Base-by-base conservation (phyloP, 2,113 vertebrate species). In the Asarcornis scutulata region DNA sequence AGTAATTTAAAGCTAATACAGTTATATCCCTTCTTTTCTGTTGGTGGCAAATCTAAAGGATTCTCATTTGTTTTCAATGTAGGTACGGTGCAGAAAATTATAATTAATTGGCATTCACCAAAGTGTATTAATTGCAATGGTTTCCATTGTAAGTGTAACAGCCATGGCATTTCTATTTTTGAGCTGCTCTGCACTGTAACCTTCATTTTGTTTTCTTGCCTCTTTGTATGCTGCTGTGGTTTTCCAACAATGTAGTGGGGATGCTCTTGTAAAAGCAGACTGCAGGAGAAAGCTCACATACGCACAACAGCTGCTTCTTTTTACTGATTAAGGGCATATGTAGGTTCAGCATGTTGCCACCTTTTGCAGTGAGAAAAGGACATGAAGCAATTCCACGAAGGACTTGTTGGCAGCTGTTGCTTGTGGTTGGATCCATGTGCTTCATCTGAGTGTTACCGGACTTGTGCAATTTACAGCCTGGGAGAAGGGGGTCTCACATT, bases 91-190 rank as follows among this genome's bases (percentile, higher is more conserved):
- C 36, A 95, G 82, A 96, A 88, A 74, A 93, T 58, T 7, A 11
- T 66, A 84, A 48, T 94, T 86, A 93, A 80, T 89, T 58, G 94
- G 38, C 81, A 18, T 95, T 96, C 63, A 85, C 22, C 53, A 52
- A 86, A 91, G 36, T 88, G 63, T 89, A 93, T 95, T 78, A 73
- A 82, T 88, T 94, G 60, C 63, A 21, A n/a, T 83, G 32, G 36
- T 89, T 89, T 95, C 93, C 42, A 68, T 48, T 82, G 23, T 84
- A 84, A 89, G 18, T 71, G 48, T 85, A 85, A 93, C 77, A 95
- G 71, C 56, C 63, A 8, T 93, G 78, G 62, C 38, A 44, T 86
- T 91, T 91, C 67, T 89, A 13, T 78, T 93, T 95, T 74, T 71
- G 95, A 20, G 34, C 26, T 40, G 69, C 55, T 80, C 23, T 95